Evolutionary conservation across 35 echinoderm and acorn worm genomes (phyloP).

Genomic region (Apostichopus parvimensis): DNA sequence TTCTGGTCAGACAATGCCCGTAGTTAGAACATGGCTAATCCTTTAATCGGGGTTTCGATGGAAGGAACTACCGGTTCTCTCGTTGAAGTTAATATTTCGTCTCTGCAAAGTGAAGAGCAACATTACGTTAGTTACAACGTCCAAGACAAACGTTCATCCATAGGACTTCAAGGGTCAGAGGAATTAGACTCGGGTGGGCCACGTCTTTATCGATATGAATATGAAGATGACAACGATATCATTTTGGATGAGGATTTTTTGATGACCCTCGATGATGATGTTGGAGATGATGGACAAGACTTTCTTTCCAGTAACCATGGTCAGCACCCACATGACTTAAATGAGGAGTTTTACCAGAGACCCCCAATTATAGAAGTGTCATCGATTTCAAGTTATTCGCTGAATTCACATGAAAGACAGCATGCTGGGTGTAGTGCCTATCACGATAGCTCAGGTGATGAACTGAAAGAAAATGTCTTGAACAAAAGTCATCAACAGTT

Average conservation of each 20-base stretch:
- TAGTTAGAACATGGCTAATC: background rate
- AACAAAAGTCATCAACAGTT: background rate
- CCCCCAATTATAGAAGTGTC: background rate
- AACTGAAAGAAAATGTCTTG: background rate
- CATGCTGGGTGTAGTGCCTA: background rate
- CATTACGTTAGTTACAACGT: background rate
- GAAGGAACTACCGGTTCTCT: background rate
- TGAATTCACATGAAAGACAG: background rate
- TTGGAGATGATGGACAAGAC: background rate
- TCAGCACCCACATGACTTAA: background rate
- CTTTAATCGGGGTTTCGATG: background rate
- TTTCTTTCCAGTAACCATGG: background rate
- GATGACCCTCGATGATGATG: background rate
- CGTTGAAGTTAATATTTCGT: background rate
- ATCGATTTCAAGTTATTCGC: background rate
- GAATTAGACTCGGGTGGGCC: no score
- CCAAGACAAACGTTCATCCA: background rate
- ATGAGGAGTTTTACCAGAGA: background rate
- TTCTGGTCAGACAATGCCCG: background rate
- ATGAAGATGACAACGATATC: background rate
- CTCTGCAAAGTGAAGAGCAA: background rate
- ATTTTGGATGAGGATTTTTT: conserved; percentile 21
- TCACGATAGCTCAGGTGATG: background rate
- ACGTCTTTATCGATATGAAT: background rate
- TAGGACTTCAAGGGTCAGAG: background rate